These are phyloP conservation scores for Neelides sp. DNA, from an alignment of 1,140 invertebrate genomes.

Conservation along the genomic window DNA sequence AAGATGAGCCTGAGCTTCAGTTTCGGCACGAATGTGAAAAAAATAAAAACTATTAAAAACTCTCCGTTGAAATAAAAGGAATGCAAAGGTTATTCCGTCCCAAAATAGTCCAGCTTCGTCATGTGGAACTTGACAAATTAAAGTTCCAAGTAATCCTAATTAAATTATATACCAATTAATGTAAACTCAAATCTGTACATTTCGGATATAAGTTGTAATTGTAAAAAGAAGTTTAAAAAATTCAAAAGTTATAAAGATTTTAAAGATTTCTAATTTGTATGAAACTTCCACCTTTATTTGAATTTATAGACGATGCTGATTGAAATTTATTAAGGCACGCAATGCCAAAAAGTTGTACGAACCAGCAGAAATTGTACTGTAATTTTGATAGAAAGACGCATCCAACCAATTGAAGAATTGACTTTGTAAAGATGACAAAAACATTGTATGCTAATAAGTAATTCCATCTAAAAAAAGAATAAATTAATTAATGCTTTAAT, in stretches of 20 bases:
- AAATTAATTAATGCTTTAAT: not conserved
- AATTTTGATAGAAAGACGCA: constrained; percentile 64
- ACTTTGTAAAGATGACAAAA: constrained; percentile 73
- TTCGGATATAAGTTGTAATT: no score
- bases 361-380: constrained; percentile 61
- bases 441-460: constrained; percentile 78
- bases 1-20: constrained; percentile 82
- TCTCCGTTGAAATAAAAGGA: constrained; percentile 76
- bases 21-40: constrained; percentile 71
- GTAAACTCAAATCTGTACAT: no score
- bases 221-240: no score
- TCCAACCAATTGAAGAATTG: constrained; percentile 70
- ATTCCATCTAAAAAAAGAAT: constrained; percentile 63
- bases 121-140: constrained; percentile 55
- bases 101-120: constrained; percentile 75
- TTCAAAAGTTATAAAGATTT: no score
- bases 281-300: no score
- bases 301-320: no score
- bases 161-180: no score
- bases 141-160: no score
- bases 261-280: no score
- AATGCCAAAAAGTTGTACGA: constrained; percentile 80
- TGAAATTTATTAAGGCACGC: constrained; percentile 64
- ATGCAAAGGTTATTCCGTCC: constrained; percentile 89
- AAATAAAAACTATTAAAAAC: constrained; percentile 93